Base-by-base conservation (phyloP, 2,888 invertebrate genomes). In the Pristionchus entomophagus region DNA sequence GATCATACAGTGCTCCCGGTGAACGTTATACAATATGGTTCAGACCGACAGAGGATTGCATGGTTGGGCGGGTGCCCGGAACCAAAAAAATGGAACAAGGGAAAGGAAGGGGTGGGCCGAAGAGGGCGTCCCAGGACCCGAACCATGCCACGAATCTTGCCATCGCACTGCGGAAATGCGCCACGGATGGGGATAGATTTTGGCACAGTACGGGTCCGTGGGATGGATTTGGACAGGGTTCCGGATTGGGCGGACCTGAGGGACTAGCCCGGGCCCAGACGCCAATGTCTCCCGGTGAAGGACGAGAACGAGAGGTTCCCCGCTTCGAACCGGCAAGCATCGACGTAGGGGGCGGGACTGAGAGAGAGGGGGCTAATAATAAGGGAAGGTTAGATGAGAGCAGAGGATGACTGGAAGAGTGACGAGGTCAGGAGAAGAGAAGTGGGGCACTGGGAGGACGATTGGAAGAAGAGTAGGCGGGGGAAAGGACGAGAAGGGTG, bases 241-340 rank as follows among this genome's bases (percentile, higher is more conserved):
- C n/a, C n/a, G n/a, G 69, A 26, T 45, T 6, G 19, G 10, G 0
- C 0, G 10, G 2, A 26, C 49, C 51, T n/a, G n/a, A n/a, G n/a
- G n/a, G n/a, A n/a, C n/a, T n/a, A n/a, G n/a, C n/a, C n/a, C 2
- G 51, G 78, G 51, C 78, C 78, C 78, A 51, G 51, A 32, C 78
- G 22, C 32, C 49, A 49, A 80, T 80, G 22, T 38, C 78, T 32
- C 78, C 78, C 78, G 78, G 51, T 80, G 78, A 80, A 80, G 73
- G n/a, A 2, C 0, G 51, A 51, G 78, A 80, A 80, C 41, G n/a
- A 2, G 0, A 8, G 65, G 14, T 69, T 19, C 4, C 3, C 2
- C 22, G 4, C 73, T 73, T 73, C 73, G 5, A 26, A 45, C 73
- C 45, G 41, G 41, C 8, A 73, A 19, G 12, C 10, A 73, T 73